These are phyloP conservation scores for Calyptomena viridis DNA, from an alignment of 2,113 vertebrate species.

Conservation along the genomic window DNA sequence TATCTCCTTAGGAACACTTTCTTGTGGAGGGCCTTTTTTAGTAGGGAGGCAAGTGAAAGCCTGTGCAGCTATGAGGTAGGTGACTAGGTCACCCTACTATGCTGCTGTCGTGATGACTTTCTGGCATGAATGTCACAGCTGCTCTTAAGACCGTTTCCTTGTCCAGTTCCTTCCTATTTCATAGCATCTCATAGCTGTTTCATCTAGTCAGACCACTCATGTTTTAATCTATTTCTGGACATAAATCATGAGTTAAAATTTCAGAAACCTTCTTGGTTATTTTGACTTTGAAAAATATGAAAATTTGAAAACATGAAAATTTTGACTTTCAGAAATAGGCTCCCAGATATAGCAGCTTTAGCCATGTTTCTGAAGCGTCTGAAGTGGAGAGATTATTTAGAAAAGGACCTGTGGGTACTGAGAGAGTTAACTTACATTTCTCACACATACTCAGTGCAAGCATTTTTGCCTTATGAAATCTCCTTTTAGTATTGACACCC, in stretches of 20 bases:
- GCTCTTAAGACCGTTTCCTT: not conserved
- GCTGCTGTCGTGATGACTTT: not conserved
- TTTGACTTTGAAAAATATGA: not conserved
- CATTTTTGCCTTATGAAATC: not conserved
- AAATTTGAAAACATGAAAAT: no score
- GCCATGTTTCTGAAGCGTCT: not conserved
- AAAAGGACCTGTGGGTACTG: not conserved
- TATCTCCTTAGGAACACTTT: not conserved
- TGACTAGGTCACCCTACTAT: not conserved
- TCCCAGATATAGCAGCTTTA: not conserved
- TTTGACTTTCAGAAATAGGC: not conserved
- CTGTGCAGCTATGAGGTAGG: not conserved
- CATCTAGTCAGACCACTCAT: not conserved
- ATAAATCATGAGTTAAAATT: slow-evolving; percentile 6
- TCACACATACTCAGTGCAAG: not conserved
- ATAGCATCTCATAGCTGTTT: not conserved
- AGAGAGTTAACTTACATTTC: slow-evolving; percentile 15
- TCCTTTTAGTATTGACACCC: not conserved
- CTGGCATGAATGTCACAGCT: not conserved
- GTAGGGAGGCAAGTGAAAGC: not conserved
- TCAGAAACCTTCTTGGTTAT: not conserved
- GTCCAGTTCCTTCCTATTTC: not conserved
- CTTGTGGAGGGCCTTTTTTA: not conserved
- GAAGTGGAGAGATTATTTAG: not conserved
- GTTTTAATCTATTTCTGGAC: not conserved